These are phyloP conservation scores for Pagrus major DNA, from an alignment of 2,113 vertebrate species.

Conservation along the genomic window DNA sequence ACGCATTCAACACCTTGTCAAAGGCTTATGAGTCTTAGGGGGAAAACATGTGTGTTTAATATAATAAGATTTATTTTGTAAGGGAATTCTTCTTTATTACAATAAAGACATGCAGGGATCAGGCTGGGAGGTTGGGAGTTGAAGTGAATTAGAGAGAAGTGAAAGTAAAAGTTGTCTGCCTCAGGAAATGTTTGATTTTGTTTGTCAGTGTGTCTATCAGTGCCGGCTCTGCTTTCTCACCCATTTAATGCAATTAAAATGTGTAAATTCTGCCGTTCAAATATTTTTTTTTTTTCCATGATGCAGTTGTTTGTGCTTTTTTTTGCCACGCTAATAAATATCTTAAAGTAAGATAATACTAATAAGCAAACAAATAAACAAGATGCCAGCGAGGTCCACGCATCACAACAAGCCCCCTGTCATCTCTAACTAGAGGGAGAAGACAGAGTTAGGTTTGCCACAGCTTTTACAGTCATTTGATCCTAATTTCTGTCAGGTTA, in stretches of 20 bases:
- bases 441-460: slow-evolving; percentile 15
- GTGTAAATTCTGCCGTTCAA: not conserved
- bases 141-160: not conserved
- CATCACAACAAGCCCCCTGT: not conserved
- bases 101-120: slow-evolving; percentile 8
- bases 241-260: not conserved
- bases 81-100: slow-evolving; percentile 29
- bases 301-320: not conserved
- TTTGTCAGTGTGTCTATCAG: not conserved
- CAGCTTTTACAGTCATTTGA: slow-evolving; percentile 42
- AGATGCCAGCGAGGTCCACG: not conserved
- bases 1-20: slow-evolving; percentile 72
- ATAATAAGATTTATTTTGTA: slow-evolving; percentile 45
- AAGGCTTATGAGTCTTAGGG: slow-evolving; percentile 16
- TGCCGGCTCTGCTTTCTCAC: not conserved
- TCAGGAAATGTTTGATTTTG: not conserved
- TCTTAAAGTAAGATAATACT: not conserved
- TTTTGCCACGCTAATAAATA: not conserved
- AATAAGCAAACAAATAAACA: not conserved
- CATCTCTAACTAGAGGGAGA: slow-evolving; percentile 7
- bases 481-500: slow-evolving; percentile 50
- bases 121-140: not conserved
- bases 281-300: not conserved
- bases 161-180: not conserved
- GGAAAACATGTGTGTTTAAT: slow-evolving; percentile 43